phyloP scores from a whole-genome alignment of 64 coral and sea anemone species.

The Pachyseris speciosa region DNA sequence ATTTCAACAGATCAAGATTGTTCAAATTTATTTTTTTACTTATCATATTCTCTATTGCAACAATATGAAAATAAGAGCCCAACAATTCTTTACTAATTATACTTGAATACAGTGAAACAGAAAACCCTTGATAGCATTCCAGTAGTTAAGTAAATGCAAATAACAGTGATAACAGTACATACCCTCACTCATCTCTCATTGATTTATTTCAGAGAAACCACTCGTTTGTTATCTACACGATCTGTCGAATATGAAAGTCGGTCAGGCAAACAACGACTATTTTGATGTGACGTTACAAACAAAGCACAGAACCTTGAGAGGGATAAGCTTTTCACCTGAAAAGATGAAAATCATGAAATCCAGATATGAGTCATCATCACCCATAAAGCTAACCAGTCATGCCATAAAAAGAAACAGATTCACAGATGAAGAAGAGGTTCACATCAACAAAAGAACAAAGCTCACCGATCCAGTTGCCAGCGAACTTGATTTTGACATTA shows the following conservation, averaged over 20 bases:
- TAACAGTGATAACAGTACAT: too few relatives aligned
- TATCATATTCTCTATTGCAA: too few relatives aligned
- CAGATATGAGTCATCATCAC: constrained; percentile 42
- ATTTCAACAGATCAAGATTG: too few relatives aligned
- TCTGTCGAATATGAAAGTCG: constrained; percentile 24
- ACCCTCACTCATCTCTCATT: too few relatives aligned
- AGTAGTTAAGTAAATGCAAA: too few relatives aligned
- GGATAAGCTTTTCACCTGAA: constrained; percentile 20
- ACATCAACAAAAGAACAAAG: constrained; percentile 33
- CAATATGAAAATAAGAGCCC: too few relatives aligned
- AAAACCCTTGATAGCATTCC: too few relatives aligned
- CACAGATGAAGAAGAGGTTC: constrained; percentile 1
- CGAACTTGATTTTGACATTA: neutral
- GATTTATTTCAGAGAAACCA: constrained; percentile 2
- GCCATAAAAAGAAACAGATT: constrained; percentile 24
- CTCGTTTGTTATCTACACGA: constrained; percentile 45
- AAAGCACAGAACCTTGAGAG: neutral
- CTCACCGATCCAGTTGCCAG: neutral
- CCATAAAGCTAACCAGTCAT: constrained; percentile 45
- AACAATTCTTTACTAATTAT: too few relatives aligned
- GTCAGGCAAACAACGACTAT: constrained; percentile 39
- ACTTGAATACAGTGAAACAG: too few relatives aligned
- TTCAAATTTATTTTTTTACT: too few relatives aligned
- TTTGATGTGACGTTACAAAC: constrained; percentile 58
- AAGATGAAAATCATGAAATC: constrained; percentile 14